Base-by-base conservation (phyloP, 53 echinoderm and acorn worm genomes). In the Crossaster papposus region DNA sequence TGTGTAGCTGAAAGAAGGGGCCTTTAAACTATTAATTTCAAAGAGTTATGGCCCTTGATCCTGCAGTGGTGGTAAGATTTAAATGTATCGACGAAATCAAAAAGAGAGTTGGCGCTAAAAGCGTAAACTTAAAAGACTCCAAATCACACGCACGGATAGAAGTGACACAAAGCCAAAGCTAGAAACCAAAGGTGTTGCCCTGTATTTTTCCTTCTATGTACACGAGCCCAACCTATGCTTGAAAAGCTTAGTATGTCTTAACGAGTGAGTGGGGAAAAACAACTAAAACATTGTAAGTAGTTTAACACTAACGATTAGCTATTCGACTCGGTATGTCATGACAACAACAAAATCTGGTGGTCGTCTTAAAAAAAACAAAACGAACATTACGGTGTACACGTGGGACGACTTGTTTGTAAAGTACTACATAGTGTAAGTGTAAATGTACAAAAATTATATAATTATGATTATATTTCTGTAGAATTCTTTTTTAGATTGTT, bases 401-500 rank as follows among this genome's bases (percentile, higher is more conserved):
- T 36, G 70, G 83, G 70, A 44, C 4, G 32, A 83, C 70, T 34
- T 74, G 30, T 75, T 51, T 87, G 87, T 87, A 87, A 58, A 87
- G 87, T 87, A 87, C 87, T 87, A 87, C 87, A 87, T 87, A 87
- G 87, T 77, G 62, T 87, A 87, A 87, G 75, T 76, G 23, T 75
- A 87, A 87, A 75, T 34, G 54, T 58, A 62, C 53, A 87, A 55
- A 76, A 62, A 55, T 44, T 44, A 44, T 68, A 83, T 79, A 51
- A 85, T 71, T 68, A 85, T 85, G 30, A 87, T 87, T 87, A 87
- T 87, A 87, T 87, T 87, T 80, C 80, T 74, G 87, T 87, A 87
- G 87, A 76, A 31, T 50, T 53, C 73, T 68, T 72, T 52, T 85
- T 85, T 29, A 33, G 18, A 51, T 85, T 85, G 72, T 51, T 72